Base-by-base conservation (phyloP, 2,888 invertebrate genomes). In the Cheilosia scutellata region DNA sequence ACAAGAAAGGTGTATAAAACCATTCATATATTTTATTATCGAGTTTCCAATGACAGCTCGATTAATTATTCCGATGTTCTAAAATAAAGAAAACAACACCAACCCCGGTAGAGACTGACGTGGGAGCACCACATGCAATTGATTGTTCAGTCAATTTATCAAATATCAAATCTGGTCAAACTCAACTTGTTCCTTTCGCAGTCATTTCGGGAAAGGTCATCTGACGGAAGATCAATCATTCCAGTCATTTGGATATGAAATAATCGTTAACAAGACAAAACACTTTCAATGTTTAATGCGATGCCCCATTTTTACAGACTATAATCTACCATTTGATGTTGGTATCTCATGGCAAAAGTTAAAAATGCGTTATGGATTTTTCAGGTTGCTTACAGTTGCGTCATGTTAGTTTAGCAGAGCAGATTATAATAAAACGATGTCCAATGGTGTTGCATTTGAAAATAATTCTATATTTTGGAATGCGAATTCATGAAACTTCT, bases 211-310 rank as follows among this genome's bases (percentile, higher is more conserved):
- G 40, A 75, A 79, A 84, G 84, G 84, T 84, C 84, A 84, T 58
- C 47, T 65, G 37, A 33, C 51, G 40, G 51, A 79, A 84, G 84
- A 84, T 84, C 84, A 79, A 84, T 84, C 84, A 79, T 55, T 74
- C 55, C 29, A 44, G 47, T 66, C 49, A 53, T 74, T 84, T 33
- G 65, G 84, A 84, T 84, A 84, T 80, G 75, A 80, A 80, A 80
- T 80, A 75, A 84, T 84, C 84, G 65, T 75, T 70, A 79, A 84
- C 84, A 84, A 84, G 80, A 84, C 84, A 84, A 84, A 84, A 80
- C 84, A 80, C 84, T 84, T 84, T 80, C 84, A 80, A 71, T 84
- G 80, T 80, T 84, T 75, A 70, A 84, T 75, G 37, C 0, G 83
- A 65, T 84, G 70, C 65, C 80, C 75, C 75, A 75, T 80, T 75